A percentile compares a stretch with the other conserved stretches of the same genome.
These are phyloP conservation scores for Sanderia malayensis DNA, from an alignment of 30 jellyfish, hydroid and myxozoan species.

Conservation along the genomic window DNA sequence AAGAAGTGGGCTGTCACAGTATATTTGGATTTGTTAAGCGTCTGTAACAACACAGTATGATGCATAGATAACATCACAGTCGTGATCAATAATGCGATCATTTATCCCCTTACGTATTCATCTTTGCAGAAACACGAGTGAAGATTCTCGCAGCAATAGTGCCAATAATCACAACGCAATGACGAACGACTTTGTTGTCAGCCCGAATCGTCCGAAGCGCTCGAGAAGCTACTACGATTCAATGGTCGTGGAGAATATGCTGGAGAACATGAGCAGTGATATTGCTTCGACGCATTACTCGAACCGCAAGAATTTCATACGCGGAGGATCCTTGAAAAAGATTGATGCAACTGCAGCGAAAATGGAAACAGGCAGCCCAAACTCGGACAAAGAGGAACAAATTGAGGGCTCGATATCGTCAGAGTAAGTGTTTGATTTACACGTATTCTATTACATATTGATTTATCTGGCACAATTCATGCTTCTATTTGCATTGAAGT, in stretches of 20 bases:
- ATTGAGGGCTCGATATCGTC: neutral
- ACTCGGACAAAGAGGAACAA: neutral
- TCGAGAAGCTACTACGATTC: conserved; percentile 57
- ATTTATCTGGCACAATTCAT: no score
- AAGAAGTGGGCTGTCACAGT: no score
- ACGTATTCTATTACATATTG: neutral
- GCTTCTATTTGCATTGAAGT: no score
- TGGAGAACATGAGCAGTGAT: conserved; percentile 50
- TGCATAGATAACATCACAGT: no score
- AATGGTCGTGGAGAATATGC: conserved; percentile 61
- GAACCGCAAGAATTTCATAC: conserved; percentile 15
- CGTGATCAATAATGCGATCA: conserved; percentile 41
- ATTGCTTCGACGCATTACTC: conserved; percentile 62
- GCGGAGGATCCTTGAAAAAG: conserved; percentile 20
- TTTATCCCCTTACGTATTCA: conserved; percentile 23
- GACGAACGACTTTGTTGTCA: neutral
- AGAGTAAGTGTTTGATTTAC: neutral
- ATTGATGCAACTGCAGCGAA: neutral
- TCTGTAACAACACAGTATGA: no score
- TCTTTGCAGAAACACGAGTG: conserved; percentile 39
- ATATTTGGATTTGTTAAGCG: no score
- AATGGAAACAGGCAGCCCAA: neutral
- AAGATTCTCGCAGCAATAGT: neutral
- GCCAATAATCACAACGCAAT: neutral
- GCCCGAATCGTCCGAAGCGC: conserved; percentile 49